Evolutionary conservation across 2,797 vertebrate species (phyloP).

Genomic region (Lycodopsis pacificus): DNA sequence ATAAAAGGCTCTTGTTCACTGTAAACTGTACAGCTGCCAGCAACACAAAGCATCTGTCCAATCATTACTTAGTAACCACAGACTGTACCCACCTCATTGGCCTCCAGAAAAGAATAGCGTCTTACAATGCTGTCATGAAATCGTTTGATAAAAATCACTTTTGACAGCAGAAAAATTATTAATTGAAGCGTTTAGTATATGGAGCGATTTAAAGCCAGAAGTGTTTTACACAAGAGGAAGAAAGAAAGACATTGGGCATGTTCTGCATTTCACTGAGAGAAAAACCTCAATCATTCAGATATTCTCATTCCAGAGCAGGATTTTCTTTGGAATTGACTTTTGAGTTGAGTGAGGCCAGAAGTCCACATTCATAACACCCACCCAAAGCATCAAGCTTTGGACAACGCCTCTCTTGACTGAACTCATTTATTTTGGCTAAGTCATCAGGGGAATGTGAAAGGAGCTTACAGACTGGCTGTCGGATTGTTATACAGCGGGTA

Average conservation of each 20-base stretch:
- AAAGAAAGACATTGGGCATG: conserved; percentile 23
- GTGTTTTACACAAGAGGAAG: neutral
- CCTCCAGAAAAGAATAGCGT: conserved; percentile 27
- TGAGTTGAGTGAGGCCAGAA: conserved; percentile 8
- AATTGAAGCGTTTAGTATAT: conserved; percentile 48
- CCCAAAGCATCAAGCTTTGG: conserved; percentile 18
- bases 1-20: neutral
- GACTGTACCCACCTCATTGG: conserved; percentile 28
- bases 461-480: conserved; percentile 41
- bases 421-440: conserved; percentile 34
- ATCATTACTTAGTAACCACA: conserved; percentile 19
- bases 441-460: conserved; percentile 39
- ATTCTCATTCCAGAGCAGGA: conserved; percentile 33
- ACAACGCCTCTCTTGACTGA: conserved; percentile 22
- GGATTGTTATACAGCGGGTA: conserved; percentile 31
- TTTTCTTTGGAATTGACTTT: conserved; percentile 43
- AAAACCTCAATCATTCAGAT: conserved; percentile 49
- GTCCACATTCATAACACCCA: conserved; percentile 24
- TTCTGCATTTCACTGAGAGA: conserved; percentile 23
- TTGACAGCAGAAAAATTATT: conserved; percentile 46
- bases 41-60: conserved; percentile 17
- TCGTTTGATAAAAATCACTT: conserved; percentile 43
- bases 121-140: conserved; percentile 25
- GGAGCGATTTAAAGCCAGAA: conserved; percentile 40
- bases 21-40: conserved; percentile 16